Percentiles rank a stretch among this genome's conserved stretches.
These are phyloP conservation scores for Acanthurus lineatus DNA, from an alignment of 2,797 vertebrate species.

Conservation along the genomic window DNA sequence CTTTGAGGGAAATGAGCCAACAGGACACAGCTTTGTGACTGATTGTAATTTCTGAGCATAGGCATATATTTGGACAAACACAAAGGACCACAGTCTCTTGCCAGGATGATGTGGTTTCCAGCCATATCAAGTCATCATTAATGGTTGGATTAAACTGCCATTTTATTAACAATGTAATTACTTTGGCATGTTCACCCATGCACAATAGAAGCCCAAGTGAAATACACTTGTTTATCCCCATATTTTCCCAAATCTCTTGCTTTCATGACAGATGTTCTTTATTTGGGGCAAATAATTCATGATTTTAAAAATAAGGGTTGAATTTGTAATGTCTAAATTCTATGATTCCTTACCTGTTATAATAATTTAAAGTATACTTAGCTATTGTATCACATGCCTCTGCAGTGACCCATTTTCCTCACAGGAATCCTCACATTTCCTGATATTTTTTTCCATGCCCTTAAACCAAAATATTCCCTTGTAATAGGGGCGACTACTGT, in stretches of 20 bases:
- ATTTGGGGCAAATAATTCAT: neutral
- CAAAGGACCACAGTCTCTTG: constrained; percentile 25
- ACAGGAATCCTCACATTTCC: neutral
- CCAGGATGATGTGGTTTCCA: constrained; percentile 34
- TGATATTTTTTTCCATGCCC: constrained; percentile 6
- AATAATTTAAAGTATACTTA: neutral
- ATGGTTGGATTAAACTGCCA: neutral
- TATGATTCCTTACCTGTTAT: neutral
- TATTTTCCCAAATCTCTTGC: neutral
- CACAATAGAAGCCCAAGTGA: neutral
- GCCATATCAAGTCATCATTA: constrained; percentile 27
- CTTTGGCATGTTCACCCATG: neutral
- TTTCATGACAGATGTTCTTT: neutral
- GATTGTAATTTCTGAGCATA: constrained; percentile 66
- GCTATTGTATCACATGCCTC: neutral
- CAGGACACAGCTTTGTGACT: constrained; percentile 62
- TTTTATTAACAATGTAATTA: constrained; percentile 17
- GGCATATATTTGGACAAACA: constrained; percentile 50
- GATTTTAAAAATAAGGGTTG: neutral
- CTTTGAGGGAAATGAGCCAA: constrained; percentile 66
- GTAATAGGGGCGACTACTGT: constrained; percentile 14
- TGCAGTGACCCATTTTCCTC: constrained; percentile 28
- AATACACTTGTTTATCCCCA: neutral
- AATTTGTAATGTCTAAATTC: constrained; percentile 17
- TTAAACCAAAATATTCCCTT: constrained; percentile 22